Conservation (phyloP, 2,113 vertebrate species). For the Dryoscopus gambensis region DNA sequence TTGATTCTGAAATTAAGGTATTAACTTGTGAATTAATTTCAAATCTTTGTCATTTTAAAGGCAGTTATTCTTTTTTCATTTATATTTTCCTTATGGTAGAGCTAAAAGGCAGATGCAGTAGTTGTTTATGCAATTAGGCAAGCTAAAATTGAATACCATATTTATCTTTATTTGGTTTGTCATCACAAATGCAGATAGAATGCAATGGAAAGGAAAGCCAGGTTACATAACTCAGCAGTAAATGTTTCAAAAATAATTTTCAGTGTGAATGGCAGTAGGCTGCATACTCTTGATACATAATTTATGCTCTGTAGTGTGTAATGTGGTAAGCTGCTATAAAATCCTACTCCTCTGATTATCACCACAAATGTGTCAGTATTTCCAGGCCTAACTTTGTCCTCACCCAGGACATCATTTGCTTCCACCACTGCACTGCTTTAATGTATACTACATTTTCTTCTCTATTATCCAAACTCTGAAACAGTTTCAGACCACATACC, state of each 20-base stretch:
- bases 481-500: background rate
- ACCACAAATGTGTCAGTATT: background rate
- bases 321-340: background rate
- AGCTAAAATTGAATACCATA: background rate
- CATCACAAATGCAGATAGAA: conserved; percentile 30
- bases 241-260: conserved; percentile 30
- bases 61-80: background rate
- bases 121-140: background rate
- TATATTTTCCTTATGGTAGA: background rate
- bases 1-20: background rate
- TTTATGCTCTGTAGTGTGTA: background rate
- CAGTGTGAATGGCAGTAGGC: background rate
- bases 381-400: background rate
- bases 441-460: background rate
- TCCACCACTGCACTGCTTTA: background rate
- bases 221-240: conserved; percentile 31
- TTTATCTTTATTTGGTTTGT: conserved; percentile 57
- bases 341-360: background rate
- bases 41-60: background rate
- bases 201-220: conserved; percentile 28
- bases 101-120: background rate
- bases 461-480: background rate
- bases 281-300: background rate
- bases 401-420: background rate
- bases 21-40: background rate